Base-by-base conservation (phyloP, 2,888 invertebrate species). In the Podabrus alpinus region DNA sequence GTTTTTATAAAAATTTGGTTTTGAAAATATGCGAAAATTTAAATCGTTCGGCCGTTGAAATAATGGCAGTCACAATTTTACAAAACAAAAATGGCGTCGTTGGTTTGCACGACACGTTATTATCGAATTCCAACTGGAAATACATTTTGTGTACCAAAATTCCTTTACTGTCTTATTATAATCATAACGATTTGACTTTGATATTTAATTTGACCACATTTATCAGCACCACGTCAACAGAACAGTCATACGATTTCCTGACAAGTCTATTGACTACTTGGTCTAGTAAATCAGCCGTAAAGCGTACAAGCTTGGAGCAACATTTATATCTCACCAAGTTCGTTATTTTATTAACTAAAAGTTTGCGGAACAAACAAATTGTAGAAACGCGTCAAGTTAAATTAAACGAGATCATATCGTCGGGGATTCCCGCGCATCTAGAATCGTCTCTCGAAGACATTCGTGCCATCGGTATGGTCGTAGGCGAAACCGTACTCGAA, bases 381-480 rank as follows among this genome's bases (percentile, higher is more conserved):
- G 80, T 69, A 15, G 79, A 82, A 1, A 81, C 85, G 21, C 85
- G 85, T 69, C 77, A 69, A 62, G 79, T 80, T 0, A 88, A 88
- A 15, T 82, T 92, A 0, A 89, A 90, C 80, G 86, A 86, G 16
- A 88, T 90, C 68, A 82, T 94, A 0, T 91, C 92, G 79, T 87
- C 89, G 24, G 95, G 94, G 0, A 90, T 94, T 81, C 90, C 92
- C 0, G 88, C 90, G 75, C 94, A 95, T 86, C 87, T 96, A 69
- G 92, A 94, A 81, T 90, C 91, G 0, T 86, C 92, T 0, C 88
- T 92, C 24, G 86, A 88, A 24, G 88, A 90, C 61, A 88, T 93
- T 13, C 87, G 94, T 75, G 89, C 89, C 29, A 88, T 93, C 7
- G 95, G 95, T 0, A 95, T 95, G 94, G 90, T 92, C 21, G 91